These are phyloP conservation scores for Carduelis carduelis DNA, from an alignment of 2,797 vertebrate species.

Conservation along the genomic window DNA sequence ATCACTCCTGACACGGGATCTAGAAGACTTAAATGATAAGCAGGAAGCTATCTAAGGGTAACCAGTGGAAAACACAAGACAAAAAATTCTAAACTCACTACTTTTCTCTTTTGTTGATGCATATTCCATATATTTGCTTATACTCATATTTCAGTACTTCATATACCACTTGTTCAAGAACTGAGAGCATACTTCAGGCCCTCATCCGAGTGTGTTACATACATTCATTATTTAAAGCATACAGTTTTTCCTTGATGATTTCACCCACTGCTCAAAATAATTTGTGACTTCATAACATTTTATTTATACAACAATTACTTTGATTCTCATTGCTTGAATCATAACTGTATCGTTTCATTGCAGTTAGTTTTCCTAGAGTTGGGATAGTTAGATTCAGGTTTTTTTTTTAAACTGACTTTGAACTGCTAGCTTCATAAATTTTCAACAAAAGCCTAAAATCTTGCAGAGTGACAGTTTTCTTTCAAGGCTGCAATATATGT, in stretches of 20 bases:
- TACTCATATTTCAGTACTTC: not conserved
- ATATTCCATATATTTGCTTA: rapidly evolving
- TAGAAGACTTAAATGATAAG: not conserved
- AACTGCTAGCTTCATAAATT: not conserved
- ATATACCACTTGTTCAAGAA: not conserved
- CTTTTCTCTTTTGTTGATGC: not conserved
- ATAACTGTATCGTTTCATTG: not conserved
- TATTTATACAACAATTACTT: not conserved
- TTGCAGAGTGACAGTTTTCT: not conserved
- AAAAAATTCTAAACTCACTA: not conserved
- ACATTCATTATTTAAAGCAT: not conserved
- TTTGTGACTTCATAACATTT: not conserved
- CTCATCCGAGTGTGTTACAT: not conserved
- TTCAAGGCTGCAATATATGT: not conserved
- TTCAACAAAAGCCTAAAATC: not conserved
- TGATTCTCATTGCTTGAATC: not conserved
- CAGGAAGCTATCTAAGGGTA: not conserved
- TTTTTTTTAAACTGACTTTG: not conserved
- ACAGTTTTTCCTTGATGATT: not conserved
- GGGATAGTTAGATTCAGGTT: not conserved
- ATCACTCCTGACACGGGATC: not conserved
- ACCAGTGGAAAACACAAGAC: not conserved
- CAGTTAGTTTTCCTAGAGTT: not conserved
- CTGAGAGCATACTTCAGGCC: not conserved
- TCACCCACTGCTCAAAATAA: not conserved